Evolutionary conservation across 1,140 invertebrate species (phyloP), one percentile per base, ranked within the genome.

Genomic region (Danaus melanippus): DNA sequence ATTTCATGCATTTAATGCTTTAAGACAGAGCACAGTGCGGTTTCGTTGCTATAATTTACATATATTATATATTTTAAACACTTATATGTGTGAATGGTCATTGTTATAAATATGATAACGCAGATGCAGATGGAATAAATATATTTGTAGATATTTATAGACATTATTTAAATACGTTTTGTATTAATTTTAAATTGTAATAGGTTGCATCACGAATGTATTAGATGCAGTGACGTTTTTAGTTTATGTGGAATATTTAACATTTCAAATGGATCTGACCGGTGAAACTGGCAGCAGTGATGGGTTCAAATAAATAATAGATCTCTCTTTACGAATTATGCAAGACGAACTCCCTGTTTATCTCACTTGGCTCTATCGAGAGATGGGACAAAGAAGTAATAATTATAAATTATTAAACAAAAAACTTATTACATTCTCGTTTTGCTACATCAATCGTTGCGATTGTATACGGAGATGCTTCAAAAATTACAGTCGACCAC

Each of bases 1-100:
- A 84, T 86, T 86, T 86, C 78, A 84, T 83, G 80, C 83, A 79
- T 86, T 81, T 86, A 83, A 86, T 84, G 78, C 80, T 73, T 76
- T 62, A 74, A 61, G 62, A 62, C 48, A 53, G 53, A 32, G 51
- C 60, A 74, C 75, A 79, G 66, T 44, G 54, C 43, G 40, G 10
- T 9, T 53, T 21, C 17, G 11, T 12, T 50, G 53, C 42, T 53
- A 52, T 54, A 43, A 12, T 51, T n/a, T 32, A 32, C 21, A 32
- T 32, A 32, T 32, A 32, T 32, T 32, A 32, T 32, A 32, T 40
- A 53, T 58, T 46, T 52, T 41, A 11, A 40, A 11, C 46, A 53
- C 12, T 53, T 11, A 42, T 40, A 41, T 49, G 51, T 10, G 21
- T 32, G 21, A 32, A 44, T 45, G 46, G 39, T 45, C 42, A 40